Percentiles rank a stretch among this genome's conserved stretches.
These are phyloP conservation scores for Eilema depressum DNA, from an alignment of 2,888 invertebrate species.

Conservation along the genomic window DNA sequence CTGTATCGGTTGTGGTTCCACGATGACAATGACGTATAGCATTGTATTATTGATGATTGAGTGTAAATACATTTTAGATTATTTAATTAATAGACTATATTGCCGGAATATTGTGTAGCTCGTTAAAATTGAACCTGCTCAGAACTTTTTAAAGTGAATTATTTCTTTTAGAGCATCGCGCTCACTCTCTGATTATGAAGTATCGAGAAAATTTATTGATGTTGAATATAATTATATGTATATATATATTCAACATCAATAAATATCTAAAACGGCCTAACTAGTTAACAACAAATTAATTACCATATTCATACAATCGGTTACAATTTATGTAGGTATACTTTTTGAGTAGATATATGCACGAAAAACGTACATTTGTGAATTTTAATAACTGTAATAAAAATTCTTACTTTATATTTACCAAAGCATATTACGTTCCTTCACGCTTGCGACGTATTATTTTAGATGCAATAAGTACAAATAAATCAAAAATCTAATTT, in stretches of 20 bases:
- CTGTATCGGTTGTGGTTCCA: constrained; percentile 62
- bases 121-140: not conserved
- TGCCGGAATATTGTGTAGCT: not conserved
- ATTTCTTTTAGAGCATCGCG: not conserved
- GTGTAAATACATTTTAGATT: constrained; percentile 31
- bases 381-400: constrained; percentile 11
- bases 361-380: constrained; percentile 12
- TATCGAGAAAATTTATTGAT: not conserved
- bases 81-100: constrained; percentile 34
- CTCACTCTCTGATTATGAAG: not conserved
- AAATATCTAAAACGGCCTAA: not conserved
- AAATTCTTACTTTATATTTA: constrained; percentile 16
- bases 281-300: constrained; percentile 1
- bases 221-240: too few species aligned
- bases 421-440: constrained; percentile 18
- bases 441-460: constrained; percentile 40
- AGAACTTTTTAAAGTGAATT: not conserved
- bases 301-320: not conserved
- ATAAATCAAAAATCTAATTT: constrained; percentile 82
- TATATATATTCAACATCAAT: not conserved
- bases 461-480: constrained; percentile 44
- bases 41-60: constrained; percentile 63
- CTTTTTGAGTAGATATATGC: constrained; percentile 4
- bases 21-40: constrained; percentile 70
- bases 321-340: not conserved